A percentile compares a stretch with the other conserved stretches of the same genome.
Conservation (phyloP, 2,113 vertebrate genomes). For the Oncorhynchus tshawytscha region DNA sequence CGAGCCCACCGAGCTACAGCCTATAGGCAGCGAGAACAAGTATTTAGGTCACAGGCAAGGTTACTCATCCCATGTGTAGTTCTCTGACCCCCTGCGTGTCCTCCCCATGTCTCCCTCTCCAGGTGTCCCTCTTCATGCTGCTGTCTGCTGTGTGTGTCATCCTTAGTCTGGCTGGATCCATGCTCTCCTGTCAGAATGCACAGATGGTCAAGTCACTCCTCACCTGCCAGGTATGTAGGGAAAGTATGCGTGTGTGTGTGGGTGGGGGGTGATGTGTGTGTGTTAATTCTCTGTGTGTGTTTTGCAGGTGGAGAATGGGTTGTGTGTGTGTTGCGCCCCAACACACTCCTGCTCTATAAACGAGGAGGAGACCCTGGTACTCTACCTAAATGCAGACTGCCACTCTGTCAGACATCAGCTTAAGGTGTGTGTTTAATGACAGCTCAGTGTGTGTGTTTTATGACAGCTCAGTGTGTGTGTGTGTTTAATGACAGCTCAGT, state of each 20-base stretch:
- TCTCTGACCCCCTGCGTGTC: neutral
- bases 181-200: conserved; percentile 96
- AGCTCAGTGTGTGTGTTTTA: too few species aligned
- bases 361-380: conserved; percentile 80
- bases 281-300: conserved; percentile 10
- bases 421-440: conserved; percentile 68
- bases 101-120: conserved; percentile 28
- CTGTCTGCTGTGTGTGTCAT: conserved; percentile 94
- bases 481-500: too few species aligned
- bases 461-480: too few species aligned
- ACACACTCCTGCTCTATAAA: conserved; percentile 74
- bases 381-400: conserved; percentile 84
- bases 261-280: neutral
- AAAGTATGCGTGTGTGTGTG: neutral
- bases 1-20: too few species aligned
- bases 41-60: too few species aligned
- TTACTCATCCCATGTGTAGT: too few species aligned
- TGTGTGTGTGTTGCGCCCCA: conserved; percentile 85
- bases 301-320: conserved; percentile 76
- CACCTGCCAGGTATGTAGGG: conserved; percentile 76
- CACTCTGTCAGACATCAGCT: conserved; percentile 83
- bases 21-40: too few species aligned
- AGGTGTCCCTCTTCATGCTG: conserved; percentile 96
- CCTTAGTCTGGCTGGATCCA: conserved; percentile 92
- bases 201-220: conserved; percentile 90